These are phyloP conservation scores for Nannospalax galili DNA, from an alignment of 2,113 vertebrate genomes.

Conservation along the genomic window DNA sequence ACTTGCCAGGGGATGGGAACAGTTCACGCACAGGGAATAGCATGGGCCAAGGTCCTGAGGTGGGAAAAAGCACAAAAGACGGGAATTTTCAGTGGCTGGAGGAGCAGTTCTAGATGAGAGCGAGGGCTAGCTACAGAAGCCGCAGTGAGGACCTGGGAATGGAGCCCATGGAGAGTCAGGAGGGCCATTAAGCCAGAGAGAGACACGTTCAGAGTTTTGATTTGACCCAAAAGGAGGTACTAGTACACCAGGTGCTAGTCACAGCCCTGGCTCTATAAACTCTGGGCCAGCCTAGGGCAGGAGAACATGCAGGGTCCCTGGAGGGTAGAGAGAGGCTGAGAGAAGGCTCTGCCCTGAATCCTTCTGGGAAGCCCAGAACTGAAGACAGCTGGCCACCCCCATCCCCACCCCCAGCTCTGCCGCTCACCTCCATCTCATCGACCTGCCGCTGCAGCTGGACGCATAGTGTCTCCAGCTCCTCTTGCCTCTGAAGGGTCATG, in stretches of 20 bases:
- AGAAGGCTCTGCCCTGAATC: not conserved
- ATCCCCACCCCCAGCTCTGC: rapidly evolving
- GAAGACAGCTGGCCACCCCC: not conserved
- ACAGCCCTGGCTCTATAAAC: not conserved
- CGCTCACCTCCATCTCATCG: constrained; percentile 94
- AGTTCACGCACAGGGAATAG: not conserved
- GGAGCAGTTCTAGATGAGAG: not conserved
- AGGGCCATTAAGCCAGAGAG: not conserved
- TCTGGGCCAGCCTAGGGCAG: not conserved
- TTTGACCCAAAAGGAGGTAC: not conserved
- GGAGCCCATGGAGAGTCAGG: not conserved
- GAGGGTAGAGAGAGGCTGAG: rapidly evolving
- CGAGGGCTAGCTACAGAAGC: not conserved
- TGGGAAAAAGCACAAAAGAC: not conserved
- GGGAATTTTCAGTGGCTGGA: not conserved
- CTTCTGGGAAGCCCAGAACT: not conserved
- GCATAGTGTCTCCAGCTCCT: constrained; percentile 86
- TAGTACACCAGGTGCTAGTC: rapidly evolving
- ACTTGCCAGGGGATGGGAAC: not conserved
- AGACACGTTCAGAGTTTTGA: not conserved
- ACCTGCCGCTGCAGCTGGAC: constrained; percentile 90
- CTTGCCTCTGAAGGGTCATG: not conserved
- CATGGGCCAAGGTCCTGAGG: not conserved
- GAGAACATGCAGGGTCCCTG: not conserved
- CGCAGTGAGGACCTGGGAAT: rapidly evolving